phyloP scores from a whole-genome alignment of 2,888 invertebrate species.

The Parnassius smintheus region DNA sequence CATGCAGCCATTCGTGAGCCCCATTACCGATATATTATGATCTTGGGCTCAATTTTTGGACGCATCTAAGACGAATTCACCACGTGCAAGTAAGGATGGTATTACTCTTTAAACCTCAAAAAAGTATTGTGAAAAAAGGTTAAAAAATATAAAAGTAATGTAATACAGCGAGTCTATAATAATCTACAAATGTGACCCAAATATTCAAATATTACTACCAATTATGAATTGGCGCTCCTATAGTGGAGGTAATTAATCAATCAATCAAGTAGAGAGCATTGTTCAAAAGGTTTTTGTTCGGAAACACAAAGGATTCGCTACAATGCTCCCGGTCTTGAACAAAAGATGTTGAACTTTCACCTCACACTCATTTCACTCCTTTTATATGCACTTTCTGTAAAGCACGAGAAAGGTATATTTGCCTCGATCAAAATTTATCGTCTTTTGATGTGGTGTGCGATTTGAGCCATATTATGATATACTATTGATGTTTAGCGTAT shows the following conservation, averaged over 20 bases:
- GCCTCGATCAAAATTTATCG: slow-evolving; percentile 1
- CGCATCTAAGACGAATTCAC: too few relatives aligned
- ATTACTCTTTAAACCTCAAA: too few relatives aligned
- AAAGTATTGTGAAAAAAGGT: too few relatives aligned
- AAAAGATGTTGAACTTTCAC: slow-evolving; percentile 60
- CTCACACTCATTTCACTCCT: slow-evolving; percentile 45
- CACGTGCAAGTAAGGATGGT: too few relatives aligned
- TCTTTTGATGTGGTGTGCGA: neutral
- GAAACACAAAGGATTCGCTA: slow-evolving; percentile 52
- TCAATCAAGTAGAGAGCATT: slow-evolving; percentile 55
- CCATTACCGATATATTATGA: too few relatives aligned
- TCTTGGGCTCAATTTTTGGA: too few relatives aligned
- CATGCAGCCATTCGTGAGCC: too few relatives aligned
- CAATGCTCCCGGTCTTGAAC: slow-evolving; percentile 48
- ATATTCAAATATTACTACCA: slow-evolving; percentile 18
- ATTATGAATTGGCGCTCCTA: slow-evolving; percentile 27
- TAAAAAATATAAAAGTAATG: too few relatives aligned
- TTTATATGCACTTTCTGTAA: slow-evolving; percentile 40
- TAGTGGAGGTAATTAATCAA: slow-evolving; percentile 66
- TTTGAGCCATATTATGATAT: too few relatives aligned
- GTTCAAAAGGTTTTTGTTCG: slow-evolving; percentile 60
- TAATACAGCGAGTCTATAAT: neutral
- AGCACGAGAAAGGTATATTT: slow-evolving; percentile 26
- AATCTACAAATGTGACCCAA: slow-evolving; percentile 7
- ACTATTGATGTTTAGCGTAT: too few relatives aligned